A percentile compares a stretch with the other conserved stretches of the same genome.
Conservation (phyloP, 2,888 invertebrate species). For the Euphydryas editha region DNA sequence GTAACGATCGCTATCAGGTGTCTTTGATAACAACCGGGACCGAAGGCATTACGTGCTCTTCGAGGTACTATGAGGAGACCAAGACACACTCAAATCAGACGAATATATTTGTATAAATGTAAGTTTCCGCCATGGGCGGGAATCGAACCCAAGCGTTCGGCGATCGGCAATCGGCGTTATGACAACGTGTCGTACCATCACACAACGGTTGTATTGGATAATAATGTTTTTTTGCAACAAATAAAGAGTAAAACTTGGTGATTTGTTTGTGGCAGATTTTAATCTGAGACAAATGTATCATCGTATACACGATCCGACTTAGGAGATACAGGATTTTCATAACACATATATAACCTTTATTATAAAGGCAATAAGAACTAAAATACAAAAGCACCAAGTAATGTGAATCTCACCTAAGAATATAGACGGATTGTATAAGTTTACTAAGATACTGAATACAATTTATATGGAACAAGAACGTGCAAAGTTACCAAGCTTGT, state of each 20-base stretch:
- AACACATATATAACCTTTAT: constrained; percentile 4
- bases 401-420: constrained; percentile 13
- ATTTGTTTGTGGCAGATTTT: constrained; percentile 72
- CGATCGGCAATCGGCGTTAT: too few relatives aligned
- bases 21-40: too few relatives aligned
- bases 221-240: constrained; percentile 40
- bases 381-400: constrained; percentile 8
- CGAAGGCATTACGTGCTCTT: too few relatives aligned
- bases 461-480: constrained; percentile 24
- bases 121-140: too few relatives aligned
- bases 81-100: too few relatives aligned
- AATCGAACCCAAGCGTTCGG: too few relatives aligned
- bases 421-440: constrained; percentile 26
- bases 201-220: constrained; percentile 4
- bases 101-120: too few relatives aligned
- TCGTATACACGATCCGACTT: constrained; percentile 50
- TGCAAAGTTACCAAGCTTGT: constrained; percentile 12
- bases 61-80: too few relatives aligned
- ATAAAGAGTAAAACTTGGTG: constrained; percentile 53
- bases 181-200: too few relatives aligned
- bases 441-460: constrained; percentile 21
- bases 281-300: constrained; percentile 70
- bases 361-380: background rate
- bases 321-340: constrained; percentile 9
- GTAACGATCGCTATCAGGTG: too few relatives aligned